These are phyloP conservation scores for Cyclargus thomasi DNA, from an alignment of 1,140 invertebrate genomes.

Conservation along the genomic window DNA sequence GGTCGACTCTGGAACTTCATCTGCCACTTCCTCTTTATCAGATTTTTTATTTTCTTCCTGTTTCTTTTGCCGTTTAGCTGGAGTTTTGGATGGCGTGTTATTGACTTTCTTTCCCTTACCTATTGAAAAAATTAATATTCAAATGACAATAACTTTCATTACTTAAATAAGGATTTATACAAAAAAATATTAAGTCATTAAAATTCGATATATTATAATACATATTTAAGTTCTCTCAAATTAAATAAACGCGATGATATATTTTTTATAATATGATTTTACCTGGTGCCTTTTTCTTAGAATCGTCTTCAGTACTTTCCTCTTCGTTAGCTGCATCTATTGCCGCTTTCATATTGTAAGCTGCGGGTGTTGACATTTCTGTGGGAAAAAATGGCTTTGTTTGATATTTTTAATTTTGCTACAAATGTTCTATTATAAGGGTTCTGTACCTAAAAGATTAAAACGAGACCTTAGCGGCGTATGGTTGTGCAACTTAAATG, in stretches of 20 bases:
- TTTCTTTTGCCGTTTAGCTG: conserved; percentile 47
- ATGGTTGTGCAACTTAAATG: too few relatives aligned
- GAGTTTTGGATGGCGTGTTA: conserved; percentile 40
- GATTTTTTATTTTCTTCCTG: conserved; percentile 31
- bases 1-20: conserved; percentile 26
- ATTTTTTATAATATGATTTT: background rate
- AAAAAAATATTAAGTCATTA: too few relatives aligned
- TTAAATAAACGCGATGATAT: too few relatives aligned
- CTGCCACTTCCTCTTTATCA: conserved; percentile 27
- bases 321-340: conserved; percentile 49
- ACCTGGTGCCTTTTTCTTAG: conserved; percentile 47
- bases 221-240: too few relatives aligned
- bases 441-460: too few relatives aligned
- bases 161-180: too few relatives aligned
- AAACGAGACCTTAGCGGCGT: too few relatives aligned
- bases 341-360: conserved; percentile 47
- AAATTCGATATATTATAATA: too few relatives aligned
- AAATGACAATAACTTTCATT: too few relatives aligned
- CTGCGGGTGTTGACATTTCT: conserved; percentile 52
- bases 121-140: too few relatives aligned
- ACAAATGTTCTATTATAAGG: background rate
- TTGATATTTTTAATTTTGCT: background rate
- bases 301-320: conserved; percentile 28
- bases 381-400: conserved; percentile 16
- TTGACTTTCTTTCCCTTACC: conserved; percentile 52